Evolutionary conservation across 2,797 vertebrate genomes (phyloP), one percentile per base, ranked within the genome.

Genomic region (Pelochelys cantorii): DNA sequence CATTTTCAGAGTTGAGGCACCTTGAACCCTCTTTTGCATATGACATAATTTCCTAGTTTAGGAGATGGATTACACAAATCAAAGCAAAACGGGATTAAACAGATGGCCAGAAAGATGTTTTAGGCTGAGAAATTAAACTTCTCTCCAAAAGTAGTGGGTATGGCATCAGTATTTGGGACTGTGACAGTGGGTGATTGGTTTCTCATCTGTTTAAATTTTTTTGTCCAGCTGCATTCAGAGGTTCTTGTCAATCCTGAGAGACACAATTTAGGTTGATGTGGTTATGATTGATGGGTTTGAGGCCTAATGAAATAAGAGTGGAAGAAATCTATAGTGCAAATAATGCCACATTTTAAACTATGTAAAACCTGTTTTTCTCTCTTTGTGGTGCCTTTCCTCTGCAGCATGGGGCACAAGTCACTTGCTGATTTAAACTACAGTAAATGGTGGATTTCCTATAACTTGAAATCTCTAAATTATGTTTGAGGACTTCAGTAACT

Each of bases 11-110:
- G 62, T 65, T n/a, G 11, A 60, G 62, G 62, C 31, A n/a, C 62
- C 77, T n/a, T 88, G 62, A 60, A 27, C 85, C 86, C 13, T 83
- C 11, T 27, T 92, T 54, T 83, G 57, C 12, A 55, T 83, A 71
- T 62, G 48, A 53, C 71, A 18, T 85, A 11, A 8, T 42, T 3
- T 25, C 53, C n/a, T 79, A 34, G 4, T 10, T n/a, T 81, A 2
- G 6, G 22, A 54, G 78, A 65, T 31, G 2, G 1, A 1, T 81
- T 48, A 53, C 1, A 9, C 0, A 0, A 90, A 88, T 90, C 9
- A 57, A 17, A 53, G 48, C 53, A 62, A 83, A 81, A 60, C 29
- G 1, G 1, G 3, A 60, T 60, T 52, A 60, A 83, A 68, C 27
- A 31, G 42, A 2, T 71, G 4, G 57, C 27, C 42, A 31, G 11